Evolutionary conservation across 2,797 vertebrate species (phyloP).

Genomic region (Scyliorhinus canicula): DNA sequence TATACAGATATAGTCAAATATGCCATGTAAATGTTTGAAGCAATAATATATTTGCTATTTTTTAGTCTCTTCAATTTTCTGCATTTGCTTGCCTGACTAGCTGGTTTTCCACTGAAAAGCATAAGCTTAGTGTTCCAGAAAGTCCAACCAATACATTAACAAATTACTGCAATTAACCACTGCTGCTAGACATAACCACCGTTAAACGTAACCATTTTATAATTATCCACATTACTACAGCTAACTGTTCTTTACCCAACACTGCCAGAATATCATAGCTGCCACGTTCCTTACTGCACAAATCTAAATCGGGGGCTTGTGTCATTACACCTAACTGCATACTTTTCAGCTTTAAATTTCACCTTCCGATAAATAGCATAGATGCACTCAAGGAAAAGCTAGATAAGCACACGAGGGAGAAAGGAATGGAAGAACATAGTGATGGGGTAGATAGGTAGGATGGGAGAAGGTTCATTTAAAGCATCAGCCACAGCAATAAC

Average conservation of each 20-base stretch:
- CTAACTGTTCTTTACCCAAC: neutral
- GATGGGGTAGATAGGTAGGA: too few species aligned
- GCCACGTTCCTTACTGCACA: neutral
- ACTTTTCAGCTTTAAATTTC: neutral
- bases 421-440: too few species aligned
- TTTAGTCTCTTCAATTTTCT: neutral
- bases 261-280: neutral
- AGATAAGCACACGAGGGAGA: too few species aligned
- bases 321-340: neutral
- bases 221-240: neutral
- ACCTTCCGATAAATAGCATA: too few species aligned
- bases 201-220: neutral
- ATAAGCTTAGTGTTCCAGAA: neutral
- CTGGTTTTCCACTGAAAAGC: neutral
- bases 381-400: too few species aligned
- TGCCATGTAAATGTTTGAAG: neutral
- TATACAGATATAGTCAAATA: neutral
- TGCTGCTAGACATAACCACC: neutral
- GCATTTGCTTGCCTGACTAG: neutral
- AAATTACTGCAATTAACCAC: neutral
- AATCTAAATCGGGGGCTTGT: neutral
- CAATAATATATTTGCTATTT: neutral
- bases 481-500: too few species aligned
- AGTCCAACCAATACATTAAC: neutral
- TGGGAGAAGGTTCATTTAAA: too few species aligned